phyloP scores from a whole-genome alignment of 2,113 vertebrate genomes.

The Cyprinodon brontotheroides region DNA sequence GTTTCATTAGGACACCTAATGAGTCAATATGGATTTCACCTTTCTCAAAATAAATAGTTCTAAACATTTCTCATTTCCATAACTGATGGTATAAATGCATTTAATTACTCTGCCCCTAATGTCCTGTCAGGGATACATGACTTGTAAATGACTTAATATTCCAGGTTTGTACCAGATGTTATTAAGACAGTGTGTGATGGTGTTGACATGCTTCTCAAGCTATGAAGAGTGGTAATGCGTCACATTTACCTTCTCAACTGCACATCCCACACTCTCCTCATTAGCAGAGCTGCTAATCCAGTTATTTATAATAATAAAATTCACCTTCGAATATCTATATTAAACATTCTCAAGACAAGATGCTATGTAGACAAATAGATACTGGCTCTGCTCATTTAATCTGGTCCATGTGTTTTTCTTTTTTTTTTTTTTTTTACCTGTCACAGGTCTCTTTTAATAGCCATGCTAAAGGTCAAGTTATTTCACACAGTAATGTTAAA shows the following conservation, averaged over 20 bases:
- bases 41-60: slow-evolving; percentile 2
- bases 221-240: slow-evolving; percentile 38
- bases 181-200: slow-evolving; percentile 50
- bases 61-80: slow-evolving; percentile 11
- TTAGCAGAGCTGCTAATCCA: slow-evolving; percentile 8
- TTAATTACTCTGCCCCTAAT: slow-evolving; percentile 26
- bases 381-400: slow-evolving; percentile 48
- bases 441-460: slow-evolving; percentile 76
- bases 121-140: slow-evolving; percentile 25
- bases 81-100: slow-evolving; percentile 20
- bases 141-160: slow-evolving; percentile 45
- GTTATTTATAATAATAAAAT: slow-evolving; percentile 47
- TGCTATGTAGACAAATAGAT: slow-evolving; percentile 55
- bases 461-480: slow-evolving; percentile 79
- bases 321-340: slow-evolving; percentile 33
- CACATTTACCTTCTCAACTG: slow-evolving; percentile 30
- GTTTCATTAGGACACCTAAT: slow-evolving; percentile 13
- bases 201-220: slow-evolving; percentile 46
- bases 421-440: slow-evolving; percentile 52
- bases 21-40: slow-evolving; percentile 6
- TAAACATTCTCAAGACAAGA: slow-evolving; percentile 47
- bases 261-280: slow-evolving; percentile 17
- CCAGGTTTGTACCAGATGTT: slow-evolving; percentile 42
- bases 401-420: slow-evolving; percentile 13
- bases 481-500: slow-evolving; percentile 75